These are phyloP conservation scores for Stichopus chloronotus DNA, from an alignment of 35 echinoderm and acorn worm species.

Conservation along the genomic window DNA sequence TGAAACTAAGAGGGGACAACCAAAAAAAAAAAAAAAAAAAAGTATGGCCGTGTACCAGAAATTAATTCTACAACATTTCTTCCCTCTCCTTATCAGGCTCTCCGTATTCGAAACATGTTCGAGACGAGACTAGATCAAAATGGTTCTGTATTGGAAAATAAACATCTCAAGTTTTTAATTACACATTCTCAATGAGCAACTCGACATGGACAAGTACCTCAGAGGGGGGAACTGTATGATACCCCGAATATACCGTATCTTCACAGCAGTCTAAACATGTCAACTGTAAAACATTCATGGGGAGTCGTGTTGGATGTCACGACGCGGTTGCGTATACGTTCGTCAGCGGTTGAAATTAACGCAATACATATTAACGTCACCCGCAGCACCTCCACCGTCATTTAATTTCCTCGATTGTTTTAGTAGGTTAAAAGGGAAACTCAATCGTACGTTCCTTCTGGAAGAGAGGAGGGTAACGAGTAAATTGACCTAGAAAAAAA, in stretches of 20 bases:
- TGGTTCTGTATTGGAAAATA: no score
- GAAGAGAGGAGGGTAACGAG: background rate
- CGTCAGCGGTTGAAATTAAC: no score
- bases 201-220: background rate
- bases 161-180: no score
- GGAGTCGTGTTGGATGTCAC: background rate
- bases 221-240: background rate
- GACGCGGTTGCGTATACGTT: background rate
- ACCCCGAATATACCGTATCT: background rate
- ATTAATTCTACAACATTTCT: no score
- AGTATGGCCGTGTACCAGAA: no score
- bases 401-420: background rate
- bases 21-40: no score
- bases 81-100: no score
- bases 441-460: background rate
- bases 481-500: constrained; percentile 10
- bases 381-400: background rate
- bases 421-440: background rate
- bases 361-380: background rate
- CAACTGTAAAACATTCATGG: background rate
- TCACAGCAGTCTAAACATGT: background rate
- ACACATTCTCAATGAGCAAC: no score
- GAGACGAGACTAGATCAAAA: no score
- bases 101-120: no score
- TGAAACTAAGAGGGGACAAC: no score